Evolutionary conservation across 2,113 vertebrate genomes (phyloP).

Genomic region (Callospermophilus lateralis): DNA sequence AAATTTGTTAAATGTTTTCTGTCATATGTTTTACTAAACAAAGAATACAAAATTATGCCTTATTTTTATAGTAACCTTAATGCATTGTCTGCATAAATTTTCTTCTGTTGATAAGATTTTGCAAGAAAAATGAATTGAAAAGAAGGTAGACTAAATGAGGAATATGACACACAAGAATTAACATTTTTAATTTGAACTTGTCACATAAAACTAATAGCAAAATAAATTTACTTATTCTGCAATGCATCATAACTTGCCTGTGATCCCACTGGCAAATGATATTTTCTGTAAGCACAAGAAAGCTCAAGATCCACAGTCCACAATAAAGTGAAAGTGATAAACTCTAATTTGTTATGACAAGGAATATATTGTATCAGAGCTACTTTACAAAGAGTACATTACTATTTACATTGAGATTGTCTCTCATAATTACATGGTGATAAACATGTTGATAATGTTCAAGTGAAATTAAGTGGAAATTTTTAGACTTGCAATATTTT

Average conservation of each 20-base stretch:
- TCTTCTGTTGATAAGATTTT: constrained; percentile 23
- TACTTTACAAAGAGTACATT: neutral
- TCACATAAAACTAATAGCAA: constrained; percentile 62
- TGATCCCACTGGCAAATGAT: constrained; percentile 34
- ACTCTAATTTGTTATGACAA: constrained; percentile 48
- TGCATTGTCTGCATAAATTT: constrained; percentile 25
- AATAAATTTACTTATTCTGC: constrained; percentile 47
- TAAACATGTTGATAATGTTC: neutral
- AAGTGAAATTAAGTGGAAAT: neutral
- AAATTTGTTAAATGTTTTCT: constrained; percentile 50
- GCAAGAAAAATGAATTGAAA: constrained; percentile 35
- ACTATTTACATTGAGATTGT: neutral
- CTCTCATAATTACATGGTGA: constrained; percentile 13
- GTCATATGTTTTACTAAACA: constrained; percentile 12
- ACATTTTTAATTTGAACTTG: constrained; percentile 64
- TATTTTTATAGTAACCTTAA: constrained; percentile 33
- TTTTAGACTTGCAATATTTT: neutral
- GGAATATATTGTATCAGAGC: neutral
- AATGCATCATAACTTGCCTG: constrained; percentile 43
- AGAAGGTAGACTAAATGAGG: neutral
- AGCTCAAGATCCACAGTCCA: neutral
- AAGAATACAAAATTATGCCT: neutral
- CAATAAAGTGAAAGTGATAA: constrained; percentile 18
- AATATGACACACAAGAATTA: constrained; percentile 17
- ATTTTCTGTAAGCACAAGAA: constrained; percentile 41